Evolutionary conservation across 1,140 invertebrate genomes (phyloP).

Genomic region (Bicyclus anynana): DNA sequence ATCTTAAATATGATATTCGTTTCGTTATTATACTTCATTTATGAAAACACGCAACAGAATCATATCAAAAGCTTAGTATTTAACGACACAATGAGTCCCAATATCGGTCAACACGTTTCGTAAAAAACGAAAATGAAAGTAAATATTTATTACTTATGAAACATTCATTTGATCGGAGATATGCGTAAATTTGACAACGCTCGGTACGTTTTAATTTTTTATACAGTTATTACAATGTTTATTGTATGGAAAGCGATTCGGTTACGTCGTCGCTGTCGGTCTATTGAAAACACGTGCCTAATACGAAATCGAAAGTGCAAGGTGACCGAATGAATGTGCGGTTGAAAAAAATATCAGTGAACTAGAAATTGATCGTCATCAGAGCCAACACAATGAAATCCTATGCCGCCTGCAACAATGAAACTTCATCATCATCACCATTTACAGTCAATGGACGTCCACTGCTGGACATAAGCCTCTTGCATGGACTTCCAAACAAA

Average conservation of each 20-base stretch:
- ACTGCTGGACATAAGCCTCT: no score
- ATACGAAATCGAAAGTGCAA: slow-evolving; percentile 59
- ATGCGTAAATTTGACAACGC: neutral
- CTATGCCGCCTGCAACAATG: slow-evolving; percentile 17
- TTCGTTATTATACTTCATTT: no score
- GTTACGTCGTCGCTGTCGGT: slow-evolving; percentile 13
- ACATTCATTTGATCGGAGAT: neutral
- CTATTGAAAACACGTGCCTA: slow-evolving; percentile 18
- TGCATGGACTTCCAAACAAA: no score
- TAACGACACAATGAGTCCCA: neutral
- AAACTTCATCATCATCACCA: no score
- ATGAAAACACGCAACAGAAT: no score
- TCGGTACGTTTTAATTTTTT: neutral
- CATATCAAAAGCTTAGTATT: no score
- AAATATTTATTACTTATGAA: neutral
- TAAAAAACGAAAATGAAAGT: neutral
- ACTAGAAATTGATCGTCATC: slow-evolving; percentile 26
- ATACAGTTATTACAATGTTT: slow-evolving; percentile 12
- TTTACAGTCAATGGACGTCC: no score
- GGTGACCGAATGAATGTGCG: slow-evolving; percentile 43
- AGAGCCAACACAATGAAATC: slow-evolving; percentile 42
- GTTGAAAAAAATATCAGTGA: slow-evolving; percentile 44
- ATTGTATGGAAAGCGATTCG: slow-evolving; percentile 17
- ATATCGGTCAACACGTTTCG: neutral
- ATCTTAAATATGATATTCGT: no score